These are phyloP conservation scores for Trochalopteron elliotii DNA, from an alignment of 2,113 vertebrate species.

Conservation along the genomic window DNA sequence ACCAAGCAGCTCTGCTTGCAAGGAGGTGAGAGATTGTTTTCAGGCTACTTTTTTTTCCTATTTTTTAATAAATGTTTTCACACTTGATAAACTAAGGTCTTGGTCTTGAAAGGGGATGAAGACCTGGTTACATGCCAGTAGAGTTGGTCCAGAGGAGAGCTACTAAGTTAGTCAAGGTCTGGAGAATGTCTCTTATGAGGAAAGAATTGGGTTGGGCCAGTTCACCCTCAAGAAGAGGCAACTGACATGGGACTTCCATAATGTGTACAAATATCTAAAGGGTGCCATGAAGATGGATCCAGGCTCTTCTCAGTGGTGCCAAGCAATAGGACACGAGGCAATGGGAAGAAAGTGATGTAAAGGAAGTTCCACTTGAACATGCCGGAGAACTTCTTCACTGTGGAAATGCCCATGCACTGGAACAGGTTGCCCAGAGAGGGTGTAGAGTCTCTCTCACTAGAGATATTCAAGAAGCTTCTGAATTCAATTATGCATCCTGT, in stretches of 20 bases:
- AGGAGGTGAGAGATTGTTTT: not conserved
- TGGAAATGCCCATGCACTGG: not conserved
- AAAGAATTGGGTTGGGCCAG: not conserved
- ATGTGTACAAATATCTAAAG: not conserved
- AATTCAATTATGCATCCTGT: accelerated
- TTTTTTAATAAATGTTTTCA: not conserved
- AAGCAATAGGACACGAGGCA: not conserved
- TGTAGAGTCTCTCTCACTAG: not conserved
- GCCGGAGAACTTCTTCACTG: not conserved
- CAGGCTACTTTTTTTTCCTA: accelerated
- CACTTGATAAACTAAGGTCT: not conserved
- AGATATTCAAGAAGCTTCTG: not conserved
- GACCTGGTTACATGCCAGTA: not conserved
- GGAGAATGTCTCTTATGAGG: not conserved
- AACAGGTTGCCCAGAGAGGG: not conserved
- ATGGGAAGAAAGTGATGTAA: not conserved
- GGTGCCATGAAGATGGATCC: accelerated
- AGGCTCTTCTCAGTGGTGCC: not conserved
- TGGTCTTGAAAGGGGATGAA: not conserved
- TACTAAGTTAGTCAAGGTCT: not conserved
- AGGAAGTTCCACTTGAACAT: not conserved
- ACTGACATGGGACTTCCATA: not conserved
- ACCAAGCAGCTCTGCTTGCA: not conserved
- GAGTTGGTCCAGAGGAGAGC: not conserved
- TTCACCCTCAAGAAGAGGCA: accelerated